Percentiles rank a stretch among this genome's conserved stretches.
Conservation (phyloP, 1,140 invertebrate genomes). For the Diachasma alloeum region DNA sequence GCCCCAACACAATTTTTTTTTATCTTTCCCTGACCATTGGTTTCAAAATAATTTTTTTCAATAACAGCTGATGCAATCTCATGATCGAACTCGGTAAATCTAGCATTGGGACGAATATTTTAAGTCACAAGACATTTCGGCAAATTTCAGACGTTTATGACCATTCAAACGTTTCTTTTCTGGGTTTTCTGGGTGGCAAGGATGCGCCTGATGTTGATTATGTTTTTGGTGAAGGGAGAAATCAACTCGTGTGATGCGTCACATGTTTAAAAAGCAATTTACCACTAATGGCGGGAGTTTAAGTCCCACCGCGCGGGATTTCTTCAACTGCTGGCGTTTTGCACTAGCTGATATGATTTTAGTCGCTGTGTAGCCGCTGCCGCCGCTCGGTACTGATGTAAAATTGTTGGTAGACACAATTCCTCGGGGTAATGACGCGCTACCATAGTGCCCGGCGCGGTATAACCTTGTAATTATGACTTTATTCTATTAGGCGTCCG, state of each 20-base stretch:
- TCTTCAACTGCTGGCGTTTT: background rate
- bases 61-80: too few relatives aligned
- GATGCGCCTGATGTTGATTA: background rate
- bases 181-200: background rate
- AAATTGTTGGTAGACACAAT: constrained; percentile 31
- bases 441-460: background rate
- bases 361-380: background rate
- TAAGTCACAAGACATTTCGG: too few relatives aligned
- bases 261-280: background rate
- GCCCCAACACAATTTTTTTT: too few relatives aligned
- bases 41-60: too few relatives aligned
- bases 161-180: background rate
- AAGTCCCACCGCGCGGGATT: background rate
- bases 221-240: background rate
- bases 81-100: too few relatives aligned
- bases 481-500: constrained; percentile 32
- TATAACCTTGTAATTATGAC: constrained; percentile 33
- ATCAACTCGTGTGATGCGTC: background rate
- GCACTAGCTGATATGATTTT: background rate
- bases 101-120: too few relatives aligned
- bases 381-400: background rate
- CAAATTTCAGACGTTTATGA: too few relatives aligned
- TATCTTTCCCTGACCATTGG: too few relatives aligned
- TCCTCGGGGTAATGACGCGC: constrained; percentile 24
- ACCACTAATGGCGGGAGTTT: background rate